These are phyloP conservation scores for Tetramorium alpestre DNA, from an alignment of 1,140 invertebrate species.

Conservation along the genomic window DNA sequence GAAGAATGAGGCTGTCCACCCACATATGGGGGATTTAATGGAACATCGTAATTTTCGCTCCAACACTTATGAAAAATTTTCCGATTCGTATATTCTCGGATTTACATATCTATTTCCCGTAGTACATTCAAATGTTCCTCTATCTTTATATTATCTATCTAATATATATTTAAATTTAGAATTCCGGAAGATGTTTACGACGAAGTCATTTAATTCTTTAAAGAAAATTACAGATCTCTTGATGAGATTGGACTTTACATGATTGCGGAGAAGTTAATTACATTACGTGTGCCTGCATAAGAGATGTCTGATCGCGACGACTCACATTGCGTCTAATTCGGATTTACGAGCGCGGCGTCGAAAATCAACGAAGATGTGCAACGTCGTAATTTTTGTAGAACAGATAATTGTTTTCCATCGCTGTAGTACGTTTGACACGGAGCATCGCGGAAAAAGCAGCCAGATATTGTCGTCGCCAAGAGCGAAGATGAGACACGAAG, in stretches of 20 bases:
- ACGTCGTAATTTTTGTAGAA: not conserved
- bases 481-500: not conserved
- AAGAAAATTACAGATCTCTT: not conserved
- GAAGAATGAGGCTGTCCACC: not conserved
- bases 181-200: not conserved
- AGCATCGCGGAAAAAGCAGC: conserved; percentile 51
- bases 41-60: not conserved
- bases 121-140: not conserved
- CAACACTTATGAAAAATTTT: not conserved
- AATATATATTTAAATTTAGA: not conserved
- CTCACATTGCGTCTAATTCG: conserved; percentile 33
- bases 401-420: conserved; percentile 68
- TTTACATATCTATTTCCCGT: not conserved
- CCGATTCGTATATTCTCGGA: not conserved
- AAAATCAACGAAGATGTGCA: conserved; percentile 18
- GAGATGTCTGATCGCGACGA: conserved; percentile 12
- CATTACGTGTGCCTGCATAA: not conserved
- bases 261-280: conserved; percentile 5
- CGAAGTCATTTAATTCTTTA: not conserved
- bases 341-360: conserved; percentile 49
- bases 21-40: not conserved
- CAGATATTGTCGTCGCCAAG: conserved; percentile 32
- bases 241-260: conserved; percentile 7
- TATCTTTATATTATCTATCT: not conserved
- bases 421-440: conserved; percentile 42